Base-by-base conservation (phyloP, 2,113 vertebrate species). In the Leuciscus idus region DNA sequence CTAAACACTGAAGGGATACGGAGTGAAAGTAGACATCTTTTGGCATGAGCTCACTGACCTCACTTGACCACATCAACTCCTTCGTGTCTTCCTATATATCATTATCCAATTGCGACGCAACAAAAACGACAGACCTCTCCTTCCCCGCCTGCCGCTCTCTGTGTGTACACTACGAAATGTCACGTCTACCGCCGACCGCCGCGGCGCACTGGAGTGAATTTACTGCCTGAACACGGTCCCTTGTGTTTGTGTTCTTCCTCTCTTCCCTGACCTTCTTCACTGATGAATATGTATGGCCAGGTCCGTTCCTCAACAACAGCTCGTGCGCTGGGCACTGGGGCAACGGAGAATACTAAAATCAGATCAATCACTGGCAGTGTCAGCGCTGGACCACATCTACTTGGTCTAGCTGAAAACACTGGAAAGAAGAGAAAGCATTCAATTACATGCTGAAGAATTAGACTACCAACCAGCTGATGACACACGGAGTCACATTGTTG, bases 241-340 rank as follows among this genome's bases (percentile, higher is more conserved):
- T 61, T 79, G 50, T 85, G 82, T 90, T 86, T 86, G 84, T 75
- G 57, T 26, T 73, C 62, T 76, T 61, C 81, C 73, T 74, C 61
- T 84, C 62, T 72, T 87, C 6, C 9, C 61, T 88, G 91, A 92
- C 87, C 88, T 90, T 90, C 88, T 89, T 76, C 64, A 10, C 46
- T 84, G 70, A 91, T 86, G 84, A 88, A 91, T 90, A 90, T 90
- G 87, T 79, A 89, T 74, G 66, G 86, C 87, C 62, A 84, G 81
- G 74, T 88, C 79, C 43, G 33, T 39, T 79, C 74, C 59, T 84
- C 59, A 28, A 84, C 59, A 81, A 66, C 77, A 85, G 30, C 33
- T 61, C 33, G 12, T 43, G 46, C 39, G 61, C 73, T 21, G 23
- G 79, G 72, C 57, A 55, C 57, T 70, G 43, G 66, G 78, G 28